Evolutionary conservation across 1,140 invertebrate genomes (phyloP).

Genomic region (Uloborus diversus): DNA sequence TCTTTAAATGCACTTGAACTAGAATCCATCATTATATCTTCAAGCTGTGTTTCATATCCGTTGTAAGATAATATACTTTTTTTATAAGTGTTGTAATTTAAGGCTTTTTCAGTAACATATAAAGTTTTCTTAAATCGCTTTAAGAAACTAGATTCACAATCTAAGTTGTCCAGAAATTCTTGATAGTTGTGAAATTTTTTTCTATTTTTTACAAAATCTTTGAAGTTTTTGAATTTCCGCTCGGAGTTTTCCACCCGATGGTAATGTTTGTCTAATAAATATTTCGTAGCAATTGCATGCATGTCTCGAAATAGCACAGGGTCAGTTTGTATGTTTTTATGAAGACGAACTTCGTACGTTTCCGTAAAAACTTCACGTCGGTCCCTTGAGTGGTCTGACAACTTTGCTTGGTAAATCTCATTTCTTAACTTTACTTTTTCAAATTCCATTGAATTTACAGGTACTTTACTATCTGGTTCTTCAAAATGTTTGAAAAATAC

Average conservation of each 20-base stretch:
- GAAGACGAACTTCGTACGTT: too few species aligned
- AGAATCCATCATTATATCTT: not conserved
- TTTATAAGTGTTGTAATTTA: constrained; percentile 37
- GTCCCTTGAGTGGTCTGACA: too few species aligned
- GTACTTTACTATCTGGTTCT: constrained; percentile 17
- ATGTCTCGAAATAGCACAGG: constrained; percentile 1
- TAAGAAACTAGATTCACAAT: not conserved
- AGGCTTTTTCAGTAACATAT: constrained; percentile 32
- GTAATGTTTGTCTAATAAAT: constrained; percentile 20
- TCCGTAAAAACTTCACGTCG: too few species aligned
- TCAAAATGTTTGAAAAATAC: constrained; percentile 19
- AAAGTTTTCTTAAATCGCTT: constrained; percentile 2
- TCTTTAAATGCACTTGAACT: not conserved
- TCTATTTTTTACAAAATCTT: not conserved
- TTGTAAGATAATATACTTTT: constrained; percentile 17
- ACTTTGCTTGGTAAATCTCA: constrained; percentile 15
- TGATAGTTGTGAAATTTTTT: constrained; percentile 22
- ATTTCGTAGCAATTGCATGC: not conserved
- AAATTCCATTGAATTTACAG: constrained; percentile 9
- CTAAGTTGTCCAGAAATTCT: constrained; percentile 10
- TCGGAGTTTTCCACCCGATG: constrained; percentile 4
- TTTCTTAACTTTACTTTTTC: constrained; percentile 5
- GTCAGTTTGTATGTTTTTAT: not conserved
- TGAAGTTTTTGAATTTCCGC: not conserved
- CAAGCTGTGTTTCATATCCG: not conserved